These are phyloP conservation scores for Tupaia chinensis DNA, from an alignment of 2,113 vertebrate species.

Conservation along the genomic window DNA sequence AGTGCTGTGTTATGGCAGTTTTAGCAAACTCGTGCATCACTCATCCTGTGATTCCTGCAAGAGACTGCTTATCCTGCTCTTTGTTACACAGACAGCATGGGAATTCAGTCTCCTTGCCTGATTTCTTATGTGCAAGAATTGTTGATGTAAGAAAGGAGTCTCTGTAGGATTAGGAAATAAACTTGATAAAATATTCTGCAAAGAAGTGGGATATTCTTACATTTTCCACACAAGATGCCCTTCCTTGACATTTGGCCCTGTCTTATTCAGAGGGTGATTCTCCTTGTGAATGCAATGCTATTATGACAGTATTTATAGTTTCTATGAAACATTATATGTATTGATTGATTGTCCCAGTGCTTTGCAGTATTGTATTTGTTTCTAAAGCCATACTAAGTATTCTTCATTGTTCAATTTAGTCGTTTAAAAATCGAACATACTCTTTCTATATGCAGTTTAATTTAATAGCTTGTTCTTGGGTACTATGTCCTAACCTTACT, in stretches of 20 bases:
- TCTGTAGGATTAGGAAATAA: not conserved
- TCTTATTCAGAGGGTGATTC: not conserved
- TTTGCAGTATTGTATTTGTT: not conserved
- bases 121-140: not conserved
- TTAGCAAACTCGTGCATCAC: not conserved
- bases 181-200: not conserved
- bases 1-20: not conserved
- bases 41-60: not conserved
- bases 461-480: not conserved
- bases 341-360: not conserved
- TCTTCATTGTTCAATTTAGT: not conserved
- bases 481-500: not conserved
- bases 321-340: not conserved
- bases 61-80: not conserved
- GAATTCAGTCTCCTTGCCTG: not conserved
- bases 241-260: not conserved
- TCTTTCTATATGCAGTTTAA: not conserved
- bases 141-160: not conserved
- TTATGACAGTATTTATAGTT: not conserved
- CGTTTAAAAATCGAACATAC: not conserved
- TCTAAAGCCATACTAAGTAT: not conserved
- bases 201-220: no score
- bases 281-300: no score
- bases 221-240: no score
- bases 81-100: not conserved